Evolutionary conservation across 2,113 vertebrate species (phyloP).

Genomic region (Alaudala cheleensis): DNA sequence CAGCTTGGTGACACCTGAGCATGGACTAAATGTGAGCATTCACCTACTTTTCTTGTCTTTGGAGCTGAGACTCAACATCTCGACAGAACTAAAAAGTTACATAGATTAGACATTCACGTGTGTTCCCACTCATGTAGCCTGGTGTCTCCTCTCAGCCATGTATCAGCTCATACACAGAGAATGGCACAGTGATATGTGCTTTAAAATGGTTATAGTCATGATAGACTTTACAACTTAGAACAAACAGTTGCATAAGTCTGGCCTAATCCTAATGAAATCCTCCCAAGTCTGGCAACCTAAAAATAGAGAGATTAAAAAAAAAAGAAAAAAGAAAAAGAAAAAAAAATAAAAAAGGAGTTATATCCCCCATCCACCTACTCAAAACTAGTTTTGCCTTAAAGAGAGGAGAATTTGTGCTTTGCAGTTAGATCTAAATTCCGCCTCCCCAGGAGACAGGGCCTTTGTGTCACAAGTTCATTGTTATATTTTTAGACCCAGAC

Average conservation of each 20-base stretch:
- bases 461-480: slow-evolving; percentile 44
- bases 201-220: background rate
- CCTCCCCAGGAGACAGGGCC: background rate
- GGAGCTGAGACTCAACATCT: background rate
- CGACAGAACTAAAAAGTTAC: background rate
- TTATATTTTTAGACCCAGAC: slow-evolving; percentile 49
- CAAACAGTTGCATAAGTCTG: background rate
- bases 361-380: background rate
- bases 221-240: background rate
- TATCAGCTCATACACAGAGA: background rate
- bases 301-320: background rate
- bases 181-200: background rate
- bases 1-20: background rate
- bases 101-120: background rate
- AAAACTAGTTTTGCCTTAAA: background rate
- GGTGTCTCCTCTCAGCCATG: background rate
- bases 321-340: no score
- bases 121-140: background rate
- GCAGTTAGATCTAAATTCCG: background rate
- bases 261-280: slow-evolving; percentile 6
- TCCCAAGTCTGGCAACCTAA: background rate
- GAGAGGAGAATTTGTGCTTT: background rate
- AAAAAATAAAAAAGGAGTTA: background rate
- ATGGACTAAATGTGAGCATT: background rate
- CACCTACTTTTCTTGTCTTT: background rate